Conservation (phyloP, 1,140 invertebrate species). For the Drosophila seguyi region DNA sequence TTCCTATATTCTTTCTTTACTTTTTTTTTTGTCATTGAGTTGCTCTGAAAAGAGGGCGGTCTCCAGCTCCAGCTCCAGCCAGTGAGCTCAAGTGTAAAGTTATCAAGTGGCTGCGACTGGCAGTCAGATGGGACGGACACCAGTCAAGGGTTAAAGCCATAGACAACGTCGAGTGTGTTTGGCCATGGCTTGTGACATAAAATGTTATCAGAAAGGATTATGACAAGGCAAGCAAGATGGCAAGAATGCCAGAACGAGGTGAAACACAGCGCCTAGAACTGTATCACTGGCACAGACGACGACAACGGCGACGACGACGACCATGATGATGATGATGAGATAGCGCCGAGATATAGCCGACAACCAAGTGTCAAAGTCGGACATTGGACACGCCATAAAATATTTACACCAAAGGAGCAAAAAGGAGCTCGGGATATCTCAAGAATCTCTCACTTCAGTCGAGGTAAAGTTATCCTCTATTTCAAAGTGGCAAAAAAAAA, state of each 20-base stretch:
- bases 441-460: constrained; percentile 31
- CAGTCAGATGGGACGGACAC: constrained; percentile 43
- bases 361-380: constrained; percentile 44
- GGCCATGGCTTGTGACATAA: constrained; percentile 77
- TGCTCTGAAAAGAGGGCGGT: constrained; percentile 15
- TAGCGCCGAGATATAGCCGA: constrained; percentile 24
- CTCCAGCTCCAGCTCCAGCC: neutral
- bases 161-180: constrained; percentile 78
- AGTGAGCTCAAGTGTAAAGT: constrained; percentile 69
- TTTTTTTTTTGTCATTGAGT: constrained; percentile 62
- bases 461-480: constrained; percentile 25
- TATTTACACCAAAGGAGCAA: constrained; percentile 53
- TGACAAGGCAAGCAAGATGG: constrained; percentile 55
- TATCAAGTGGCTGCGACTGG: constrained; percentile 70
- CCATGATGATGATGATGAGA: constrained; percentile 41
- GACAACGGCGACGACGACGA: constrained; percentile 14
- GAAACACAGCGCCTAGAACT: constrained; percentile 34
- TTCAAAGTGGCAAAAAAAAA: neutral
- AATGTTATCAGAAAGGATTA: constrained; percentile 83
- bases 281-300: constrained; percentile 69
- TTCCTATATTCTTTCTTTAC: neutral
- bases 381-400: constrained; percentile 46
- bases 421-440: constrained; percentile 34
- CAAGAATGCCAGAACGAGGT: constrained; percentile 8
- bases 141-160: constrained; percentile 77